Evolutionary conservation across 1,140 invertebrate species (phyloP), one percentile per base, ranked within the genome.

Genomic region (Drosophila sproati): DNA sequence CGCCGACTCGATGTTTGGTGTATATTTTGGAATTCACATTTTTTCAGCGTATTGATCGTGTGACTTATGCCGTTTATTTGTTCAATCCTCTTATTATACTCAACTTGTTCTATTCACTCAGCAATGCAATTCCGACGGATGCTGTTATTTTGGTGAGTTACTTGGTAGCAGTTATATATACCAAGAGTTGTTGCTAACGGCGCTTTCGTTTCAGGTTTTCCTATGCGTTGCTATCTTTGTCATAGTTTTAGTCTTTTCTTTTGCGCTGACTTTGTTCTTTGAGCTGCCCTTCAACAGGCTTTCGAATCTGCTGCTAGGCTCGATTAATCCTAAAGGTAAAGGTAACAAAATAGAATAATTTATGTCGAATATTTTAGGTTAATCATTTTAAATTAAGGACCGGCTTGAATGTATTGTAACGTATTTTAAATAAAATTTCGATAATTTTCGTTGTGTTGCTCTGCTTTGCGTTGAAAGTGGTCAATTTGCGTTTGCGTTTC

Each of bases 11-110:
- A 3, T 77, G 55, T 20, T 2, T 82, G 0, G 45, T 80, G 1
- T 12, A n/a, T 5, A 3, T 77, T 3, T 45, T 85, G 8, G 55
- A 76, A 8, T 61, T 45, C 5, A 12, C 45, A 20, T 55, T 5
- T 0, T 8, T 83, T 20, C 77, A 83, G 51, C 50, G 48, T 0
- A 35, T 66, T n/a, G 69, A 63, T 10, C 59, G 73, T 0, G 52
- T 83, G 7, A 85, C 62, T 7, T 85, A 69, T 63, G 73, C 73
- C 45, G 48, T 85, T 29, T 85, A 85, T 34, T 50, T 83, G 32
- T 7, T 83, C 2, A 83, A 83, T 51, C 72, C 80, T 0, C 8
- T 66, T 5, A 47, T 83, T 5, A 83, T 85, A 3, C 10, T 61
- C 1, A 50, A 54, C 41, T 61, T 52, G 12, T 70, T 61, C 39